These are phyloP conservation scores for Cervus canadensis DNA, from an alignment of 2,113 vertebrate species.

Conservation along the genomic window DNA sequence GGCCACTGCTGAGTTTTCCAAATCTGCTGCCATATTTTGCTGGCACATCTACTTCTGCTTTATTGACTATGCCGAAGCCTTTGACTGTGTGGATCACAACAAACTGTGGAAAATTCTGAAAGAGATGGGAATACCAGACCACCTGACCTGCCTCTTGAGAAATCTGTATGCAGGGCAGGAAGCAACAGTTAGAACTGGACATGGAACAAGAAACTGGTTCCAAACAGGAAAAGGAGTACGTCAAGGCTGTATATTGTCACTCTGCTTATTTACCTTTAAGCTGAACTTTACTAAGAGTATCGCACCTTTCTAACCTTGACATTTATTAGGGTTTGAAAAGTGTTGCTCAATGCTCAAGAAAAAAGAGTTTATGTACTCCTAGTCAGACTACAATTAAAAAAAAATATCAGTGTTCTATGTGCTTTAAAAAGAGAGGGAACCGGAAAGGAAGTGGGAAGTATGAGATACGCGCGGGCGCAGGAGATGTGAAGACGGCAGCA, in stretches of 20 bases:
- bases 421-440: not conserved
- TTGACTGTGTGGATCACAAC: not conserved
- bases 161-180: not conserved
- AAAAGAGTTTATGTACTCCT: not conserved
- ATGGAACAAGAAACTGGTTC: not conserved
- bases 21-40: not conserved
- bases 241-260: not conserved
- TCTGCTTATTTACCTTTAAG: conserved; percentile 28
- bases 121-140: not conserved
- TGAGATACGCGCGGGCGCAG: too few species aligned
- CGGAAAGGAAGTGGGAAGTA: not conserved
- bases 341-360: conserved; percentile 35
- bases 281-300: conserved; percentile 58
- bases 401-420: not conserved
- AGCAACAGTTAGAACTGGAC: not conserved
- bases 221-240: not conserved
- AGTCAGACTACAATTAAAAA: not conserved
- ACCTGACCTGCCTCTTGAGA: not conserved
- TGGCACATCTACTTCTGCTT: not conserved
- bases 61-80: not conserved
- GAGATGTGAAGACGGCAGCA: fast-evolving
- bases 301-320: conserved; percentile 63
- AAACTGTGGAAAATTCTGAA: not conserved
- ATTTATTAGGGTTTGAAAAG: conserved; percentile 60
- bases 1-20: not conserved